These are phyloP conservation scores for Terrapene triunguis DNA, from an alignment of 2,113 vertebrate genomes.

Conservation along the genomic window DNA sequence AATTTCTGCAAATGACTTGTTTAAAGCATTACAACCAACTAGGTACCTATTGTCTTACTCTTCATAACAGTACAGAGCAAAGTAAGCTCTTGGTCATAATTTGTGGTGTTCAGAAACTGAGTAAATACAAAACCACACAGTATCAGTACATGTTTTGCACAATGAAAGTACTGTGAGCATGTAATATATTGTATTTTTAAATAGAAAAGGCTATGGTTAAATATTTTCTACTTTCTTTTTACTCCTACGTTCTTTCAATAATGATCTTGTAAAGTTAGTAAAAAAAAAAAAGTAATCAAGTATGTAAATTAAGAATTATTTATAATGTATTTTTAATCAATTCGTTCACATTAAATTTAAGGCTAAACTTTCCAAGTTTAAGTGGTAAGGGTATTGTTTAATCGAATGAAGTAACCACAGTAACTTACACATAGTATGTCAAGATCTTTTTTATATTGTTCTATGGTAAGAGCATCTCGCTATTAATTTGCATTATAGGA, in stretches of 20 bases:
- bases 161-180: constrained; percentile 73
- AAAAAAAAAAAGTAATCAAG: constrained; percentile 63
- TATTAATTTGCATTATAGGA: background rate
- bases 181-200: constrained; percentile 72
- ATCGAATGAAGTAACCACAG: background rate
- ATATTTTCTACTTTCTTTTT: constrained; percentile 69
- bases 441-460: background rate
- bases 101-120: constrained; percentile 54
- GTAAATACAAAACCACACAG: constrained; percentile 52
- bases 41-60: constrained; percentile 48
- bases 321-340: constrained; percentile 81
- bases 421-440: background rate
- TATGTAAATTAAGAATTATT: constrained; percentile 84
- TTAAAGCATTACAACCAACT: constrained; percentile 39
- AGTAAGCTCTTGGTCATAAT: constrained; percentile 54
- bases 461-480: background rate
- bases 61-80: constrained; percentile 62
- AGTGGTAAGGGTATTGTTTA: background rate
- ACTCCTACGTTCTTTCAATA: constrained; percentile 51
- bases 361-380: background rate
- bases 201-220: constrained; percentile 47
- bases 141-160: constrained; percentile 74
- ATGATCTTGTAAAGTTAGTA: constrained; percentile 75
- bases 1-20: constrained; percentile 35
- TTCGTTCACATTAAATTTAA: constrained; percentile 79